Evolutionary conservation across 2,113 vertebrate genomes (phyloP).

Genomic region (Marmota monax): DNA sequence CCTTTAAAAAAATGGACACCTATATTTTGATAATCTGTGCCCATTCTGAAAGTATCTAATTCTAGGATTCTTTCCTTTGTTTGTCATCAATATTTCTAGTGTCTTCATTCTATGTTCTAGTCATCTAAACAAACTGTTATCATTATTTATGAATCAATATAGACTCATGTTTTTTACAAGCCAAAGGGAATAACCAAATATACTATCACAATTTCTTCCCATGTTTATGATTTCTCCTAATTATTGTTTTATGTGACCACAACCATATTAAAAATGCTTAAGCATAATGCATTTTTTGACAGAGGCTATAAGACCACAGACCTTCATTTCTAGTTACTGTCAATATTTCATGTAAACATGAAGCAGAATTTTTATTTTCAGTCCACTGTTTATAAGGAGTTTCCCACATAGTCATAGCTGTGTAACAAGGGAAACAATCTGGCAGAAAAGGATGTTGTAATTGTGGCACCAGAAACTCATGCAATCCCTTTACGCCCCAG

Average conservation of each 20-base stretch:
- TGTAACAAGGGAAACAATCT: background rate
- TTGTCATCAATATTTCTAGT: background rate
- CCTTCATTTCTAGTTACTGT: background rate
- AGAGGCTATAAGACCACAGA: fast-evolving
- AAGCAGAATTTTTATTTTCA: background rate
- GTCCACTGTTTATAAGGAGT: background rate
- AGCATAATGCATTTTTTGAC: background rate
- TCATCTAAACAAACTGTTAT: background rate
- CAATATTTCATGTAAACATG: background rate
- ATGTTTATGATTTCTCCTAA: background rate
- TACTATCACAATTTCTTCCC: background rate
- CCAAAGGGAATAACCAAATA: background rate
- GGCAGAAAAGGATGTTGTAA: background rate
- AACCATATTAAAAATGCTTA: background rate
- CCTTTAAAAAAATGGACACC: background rate
- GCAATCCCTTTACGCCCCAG: background rate
- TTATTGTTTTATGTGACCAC: background rate
- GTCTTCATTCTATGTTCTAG: background rate
- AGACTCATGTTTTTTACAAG: background rate
- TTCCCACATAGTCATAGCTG: background rate
- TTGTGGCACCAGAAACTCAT: background rate
- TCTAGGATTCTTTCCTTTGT: background rate
- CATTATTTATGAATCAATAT: background rate
- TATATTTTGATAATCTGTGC: background rate
- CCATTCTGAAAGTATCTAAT: background rate